Evolutionary conservation across 2,888 invertebrate genomes (phyloP).

Genomic region (Cerastis rubricosa): DNA sequence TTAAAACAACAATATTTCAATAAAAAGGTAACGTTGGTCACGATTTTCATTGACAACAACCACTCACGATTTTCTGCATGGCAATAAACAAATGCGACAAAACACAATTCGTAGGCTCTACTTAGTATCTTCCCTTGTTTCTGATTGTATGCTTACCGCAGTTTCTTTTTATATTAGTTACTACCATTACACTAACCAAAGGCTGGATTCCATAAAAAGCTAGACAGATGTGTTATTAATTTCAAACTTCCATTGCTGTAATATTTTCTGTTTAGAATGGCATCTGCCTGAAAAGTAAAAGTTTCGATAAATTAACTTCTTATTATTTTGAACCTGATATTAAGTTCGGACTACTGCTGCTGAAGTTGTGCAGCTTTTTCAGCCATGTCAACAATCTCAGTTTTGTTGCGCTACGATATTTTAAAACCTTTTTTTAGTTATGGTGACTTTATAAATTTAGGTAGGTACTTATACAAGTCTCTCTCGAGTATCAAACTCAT

Average conservation of each 20-base stretch:
- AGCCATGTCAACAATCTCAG: not conserved
- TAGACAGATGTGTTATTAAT: too few relatives aligned
- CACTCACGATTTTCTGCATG: not conserved
- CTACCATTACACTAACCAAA: too few relatives aligned
- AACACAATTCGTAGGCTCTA: not conserved
- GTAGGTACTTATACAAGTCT: too few relatives aligned
- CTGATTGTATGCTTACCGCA: not conserved
- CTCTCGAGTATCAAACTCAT: not conserved
- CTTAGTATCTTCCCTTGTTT: not conserved
- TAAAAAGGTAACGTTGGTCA: not conserved
- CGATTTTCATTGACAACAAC: conserved; percentile 1
- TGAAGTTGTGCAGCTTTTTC: not conserved
- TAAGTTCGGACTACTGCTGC: not conserved
- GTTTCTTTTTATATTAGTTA: not conserved
- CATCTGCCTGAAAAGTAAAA: too few relatives aligned
- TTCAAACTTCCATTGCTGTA: too few relatives aligned
- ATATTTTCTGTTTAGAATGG: too few relatives aligned
- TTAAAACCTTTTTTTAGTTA: not conserved
- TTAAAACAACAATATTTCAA: conserved; percentile 3
- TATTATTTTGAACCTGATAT: not conserved
- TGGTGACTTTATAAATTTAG: not conserved
- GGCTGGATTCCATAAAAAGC: too few relatives aligned
- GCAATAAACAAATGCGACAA: not conserved
- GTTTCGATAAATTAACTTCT: not conserved
- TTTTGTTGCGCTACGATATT: not conserved